Evolutionary conservation across 2,113 vertebrate species (phyloP), one percentile per base, ranked within the genome.

Genomic region (Sakesphorus luctuosus): DNA sequence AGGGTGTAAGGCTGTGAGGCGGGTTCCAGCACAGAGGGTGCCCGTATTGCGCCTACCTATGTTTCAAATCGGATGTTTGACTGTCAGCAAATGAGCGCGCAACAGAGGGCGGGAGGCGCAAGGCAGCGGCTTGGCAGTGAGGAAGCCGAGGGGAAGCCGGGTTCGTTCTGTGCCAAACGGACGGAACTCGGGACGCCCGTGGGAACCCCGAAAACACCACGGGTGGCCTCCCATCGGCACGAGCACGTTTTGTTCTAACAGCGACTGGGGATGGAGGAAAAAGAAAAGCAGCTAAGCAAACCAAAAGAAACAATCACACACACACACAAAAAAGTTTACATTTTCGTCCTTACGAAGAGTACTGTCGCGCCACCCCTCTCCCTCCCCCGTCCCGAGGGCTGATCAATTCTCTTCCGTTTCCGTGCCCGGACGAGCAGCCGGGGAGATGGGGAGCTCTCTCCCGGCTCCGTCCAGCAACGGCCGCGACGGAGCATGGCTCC

Each of bases 61-160:
- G 7, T 1, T 16, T 44, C 19, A 21, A 18, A 10, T 47, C 36
- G 9, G 33, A 6, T 5, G 4, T 16, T 23, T 21, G 24, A 1
- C 21, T 4, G 7, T 12, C 8, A 7, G 66, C 43, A 9, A 9
- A 28, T 4, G 18, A 31, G 62, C 7, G n/a, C 28, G 12, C 5
- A 11, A 28, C n/a, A 7, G 65, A 2, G 18, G 31, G 38, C 10
- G 10, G 29, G 24, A 56, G 67, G 38, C 20, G 6, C 68, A 0
- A 2, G 40, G n/a, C 59, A 67, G 56, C 52, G 13, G 15, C 47
- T 2, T 31, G 24, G 7, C 65, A 1, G 9, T 4, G 23, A 14
- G 3, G 35, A 23, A 7, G 35, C 29, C 3, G 17, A 2, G 2
- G 6, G 6, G 33, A 5, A 38, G 9, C 4, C 10, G 20, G 4